phyloP scores from a whole-genome alignment of 2,113 vertebrate species.

The Connochaetes taurinus region DNA sequence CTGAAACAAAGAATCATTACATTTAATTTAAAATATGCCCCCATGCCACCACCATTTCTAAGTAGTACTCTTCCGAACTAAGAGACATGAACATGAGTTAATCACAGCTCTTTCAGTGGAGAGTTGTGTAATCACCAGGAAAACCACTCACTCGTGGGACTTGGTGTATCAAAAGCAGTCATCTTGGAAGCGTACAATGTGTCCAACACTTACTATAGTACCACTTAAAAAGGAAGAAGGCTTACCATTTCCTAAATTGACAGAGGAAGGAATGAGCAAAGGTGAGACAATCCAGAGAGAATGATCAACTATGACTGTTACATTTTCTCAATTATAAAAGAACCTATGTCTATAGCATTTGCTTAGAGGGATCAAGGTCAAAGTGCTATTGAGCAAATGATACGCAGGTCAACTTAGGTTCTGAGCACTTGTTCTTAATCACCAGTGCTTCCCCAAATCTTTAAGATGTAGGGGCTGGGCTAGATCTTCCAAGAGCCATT shows the following conservation, averaged over 20 bases:
- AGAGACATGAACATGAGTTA: neutral
- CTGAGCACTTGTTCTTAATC: neutral
- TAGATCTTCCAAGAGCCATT: neutral
- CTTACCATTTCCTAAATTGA: neutral
- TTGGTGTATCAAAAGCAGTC: neutral
- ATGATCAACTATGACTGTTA: neutral
- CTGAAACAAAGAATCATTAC: neutral
- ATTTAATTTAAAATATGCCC: neutral
- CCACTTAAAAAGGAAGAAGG: neutral
- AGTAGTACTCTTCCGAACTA: neutral
- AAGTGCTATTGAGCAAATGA: neutral
- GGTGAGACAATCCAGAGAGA: neutral
- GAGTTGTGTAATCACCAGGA: neutral
- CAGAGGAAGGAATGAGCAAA: neutral
- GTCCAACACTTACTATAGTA: neutral
- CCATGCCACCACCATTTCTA: neutral
- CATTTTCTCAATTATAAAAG: neutral
- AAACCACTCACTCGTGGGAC: neutral
- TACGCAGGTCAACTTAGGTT: neutral
- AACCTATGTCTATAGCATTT: neutral
- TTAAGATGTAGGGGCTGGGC: neutral
- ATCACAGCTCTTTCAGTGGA: neutral
- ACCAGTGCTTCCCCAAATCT: neutral
- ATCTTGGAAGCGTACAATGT: neutral
- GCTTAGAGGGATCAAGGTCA: neutral